Evolutionary conservation across 2,888 invertebrate species (phyloP).

Genomic region (Acleris literana): DNA sequence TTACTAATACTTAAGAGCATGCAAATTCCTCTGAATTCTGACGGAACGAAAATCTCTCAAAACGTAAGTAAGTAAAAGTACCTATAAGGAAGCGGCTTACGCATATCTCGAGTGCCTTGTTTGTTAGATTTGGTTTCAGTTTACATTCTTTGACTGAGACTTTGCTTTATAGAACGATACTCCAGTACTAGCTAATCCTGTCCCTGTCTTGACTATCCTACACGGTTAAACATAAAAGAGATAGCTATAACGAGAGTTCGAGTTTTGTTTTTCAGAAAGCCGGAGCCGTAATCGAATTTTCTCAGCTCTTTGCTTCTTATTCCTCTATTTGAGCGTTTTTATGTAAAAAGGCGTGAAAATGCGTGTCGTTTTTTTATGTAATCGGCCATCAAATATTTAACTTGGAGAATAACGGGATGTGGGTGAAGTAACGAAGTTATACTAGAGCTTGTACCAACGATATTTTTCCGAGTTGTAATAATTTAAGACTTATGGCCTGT

Average conservation of each 20-base stretch:
- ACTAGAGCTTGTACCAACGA: no score
- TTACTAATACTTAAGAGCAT: neutral
- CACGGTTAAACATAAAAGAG: no score
- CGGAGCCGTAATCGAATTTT: neutral
- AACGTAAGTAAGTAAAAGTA: neutral
- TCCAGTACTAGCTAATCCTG: no score
- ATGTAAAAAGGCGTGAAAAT: constrained; percentile 6
- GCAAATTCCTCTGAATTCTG: neutral
- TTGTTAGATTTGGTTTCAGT: neutral
- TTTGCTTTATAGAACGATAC: neutral
- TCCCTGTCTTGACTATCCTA: no score
- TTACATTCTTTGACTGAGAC: neutral
- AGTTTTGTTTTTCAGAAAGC: no score
- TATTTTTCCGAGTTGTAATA: no score
- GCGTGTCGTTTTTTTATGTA: neutral
- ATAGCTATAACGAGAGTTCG: no score
- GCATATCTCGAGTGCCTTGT: neutral
- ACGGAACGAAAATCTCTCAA: neutral
- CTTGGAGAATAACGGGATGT: no score
- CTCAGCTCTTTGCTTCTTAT: no score
- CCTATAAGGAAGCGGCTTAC: neutral
- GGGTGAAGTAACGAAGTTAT: neutral
- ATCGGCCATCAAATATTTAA: constrained; percentile 7
- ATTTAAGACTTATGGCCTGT: no score
- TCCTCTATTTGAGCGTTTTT: neutral